Conservation (phyloP, 2,797 vertebrate species). For the Oreortyx pictus region DNA sequence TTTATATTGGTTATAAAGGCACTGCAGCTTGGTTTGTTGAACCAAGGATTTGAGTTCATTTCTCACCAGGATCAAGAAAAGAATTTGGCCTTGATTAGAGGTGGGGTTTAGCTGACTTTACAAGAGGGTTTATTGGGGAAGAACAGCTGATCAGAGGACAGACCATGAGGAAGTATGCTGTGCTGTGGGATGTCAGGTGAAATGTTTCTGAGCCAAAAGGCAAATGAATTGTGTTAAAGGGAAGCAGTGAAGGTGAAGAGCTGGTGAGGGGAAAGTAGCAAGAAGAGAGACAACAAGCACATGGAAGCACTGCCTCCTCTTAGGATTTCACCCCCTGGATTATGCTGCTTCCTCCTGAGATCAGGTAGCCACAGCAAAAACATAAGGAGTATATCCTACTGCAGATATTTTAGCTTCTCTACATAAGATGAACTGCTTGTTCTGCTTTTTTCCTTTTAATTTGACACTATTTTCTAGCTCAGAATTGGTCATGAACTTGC, state of each 20-base stretch:
- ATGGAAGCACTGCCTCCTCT: background rate
- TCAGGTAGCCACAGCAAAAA: background rate
- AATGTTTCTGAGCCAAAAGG: background rate
- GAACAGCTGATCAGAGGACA: background rate
- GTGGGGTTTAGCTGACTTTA: background rate
- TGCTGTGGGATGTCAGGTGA: accelerated
- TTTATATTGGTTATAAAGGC: background rate
- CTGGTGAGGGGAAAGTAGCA: background rate
- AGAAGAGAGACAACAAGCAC: accelerated
- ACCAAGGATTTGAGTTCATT: background rate
- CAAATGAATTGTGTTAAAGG: background rate
- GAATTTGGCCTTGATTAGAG: background rate
- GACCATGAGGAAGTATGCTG: background rate
- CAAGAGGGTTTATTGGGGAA: background rate
- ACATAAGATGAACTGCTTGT: background rate
- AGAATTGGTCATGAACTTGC: background rate
- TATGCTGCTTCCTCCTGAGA: background rate
- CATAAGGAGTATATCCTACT: background rate
- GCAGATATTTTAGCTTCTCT: background rate
- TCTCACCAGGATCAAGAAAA: background rate
- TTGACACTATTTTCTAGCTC: background rate
- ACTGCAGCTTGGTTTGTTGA: background rate
- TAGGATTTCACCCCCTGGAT: background rate
- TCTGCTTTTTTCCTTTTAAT: background rate
- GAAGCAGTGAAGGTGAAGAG: background rate